phyloP scores from a whole-genome alignment of 2,113 vertebrate genomes.

The Pterocles gutturalis region DNA sequence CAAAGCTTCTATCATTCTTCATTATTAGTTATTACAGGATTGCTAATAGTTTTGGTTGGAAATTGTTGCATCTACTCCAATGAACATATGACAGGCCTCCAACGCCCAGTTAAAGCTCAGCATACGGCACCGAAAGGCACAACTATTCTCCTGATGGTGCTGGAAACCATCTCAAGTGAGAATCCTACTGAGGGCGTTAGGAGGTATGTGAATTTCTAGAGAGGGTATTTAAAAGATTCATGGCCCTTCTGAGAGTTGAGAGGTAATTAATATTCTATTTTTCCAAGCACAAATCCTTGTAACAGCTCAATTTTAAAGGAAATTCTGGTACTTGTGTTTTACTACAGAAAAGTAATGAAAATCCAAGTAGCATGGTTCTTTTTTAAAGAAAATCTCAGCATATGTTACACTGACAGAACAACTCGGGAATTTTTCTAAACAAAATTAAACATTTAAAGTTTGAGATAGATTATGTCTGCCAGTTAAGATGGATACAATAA shows the following conservation, averaged over 20 bases:
- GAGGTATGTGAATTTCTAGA: neutral
- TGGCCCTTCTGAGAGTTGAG: neutral
- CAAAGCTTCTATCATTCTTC: neutral
- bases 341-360: neutral
- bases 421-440: neutral
- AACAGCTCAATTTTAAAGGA: neutral
- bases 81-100: rapidly evolving
- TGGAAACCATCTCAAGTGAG: neutral
- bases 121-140: neutral
- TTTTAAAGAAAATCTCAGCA: neutral
- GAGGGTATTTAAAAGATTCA: neutral
- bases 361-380: neutral
- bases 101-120: neutral
- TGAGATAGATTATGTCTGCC: neutral
- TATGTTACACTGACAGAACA: neutral
- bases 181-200: neutral
- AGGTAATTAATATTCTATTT: neutral
- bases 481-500: neutral
- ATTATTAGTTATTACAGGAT: neutral
- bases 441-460: neutral
- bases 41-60: neutral
- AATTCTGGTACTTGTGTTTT: neutral
- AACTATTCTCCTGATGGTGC: neutral
- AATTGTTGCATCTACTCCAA: neutral
- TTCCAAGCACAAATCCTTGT: neutral